phyloP scores from a whole-genome alignment of 2,888 invertebrate genomes.

The Heliconius aoede region DNA sequence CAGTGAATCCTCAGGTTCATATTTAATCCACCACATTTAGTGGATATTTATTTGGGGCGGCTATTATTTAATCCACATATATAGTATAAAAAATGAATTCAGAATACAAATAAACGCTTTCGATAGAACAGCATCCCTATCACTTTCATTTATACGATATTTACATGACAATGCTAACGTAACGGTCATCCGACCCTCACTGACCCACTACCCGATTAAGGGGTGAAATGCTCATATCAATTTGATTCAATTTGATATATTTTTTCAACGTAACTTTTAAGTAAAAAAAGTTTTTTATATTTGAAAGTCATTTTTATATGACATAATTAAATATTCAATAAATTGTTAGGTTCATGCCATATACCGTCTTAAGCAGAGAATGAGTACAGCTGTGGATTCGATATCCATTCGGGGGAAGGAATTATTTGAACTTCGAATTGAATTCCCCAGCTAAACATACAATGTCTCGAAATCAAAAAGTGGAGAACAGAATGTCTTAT shows the following conservation, averaged over 20 bases:
- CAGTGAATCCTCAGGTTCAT: neutral
- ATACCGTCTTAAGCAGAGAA: no score
- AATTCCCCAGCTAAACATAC: no score
- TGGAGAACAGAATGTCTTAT: no score
- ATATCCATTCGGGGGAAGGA: no score
- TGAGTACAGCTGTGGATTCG: no score
- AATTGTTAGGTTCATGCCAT: no score
- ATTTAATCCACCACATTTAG: neutral
- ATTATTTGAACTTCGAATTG: no score
- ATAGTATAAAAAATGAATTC: neutral
- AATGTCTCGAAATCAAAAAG: no score
- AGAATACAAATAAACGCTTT: conserved; percentile 4
- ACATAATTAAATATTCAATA: no score
- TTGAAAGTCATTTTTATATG: no score
- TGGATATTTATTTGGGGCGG: neutral
- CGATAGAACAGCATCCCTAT: conserved; percentile 32
- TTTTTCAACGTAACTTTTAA: neutral
- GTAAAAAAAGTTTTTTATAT: no score
- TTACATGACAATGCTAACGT: conserved; percentile 40
- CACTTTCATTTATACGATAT: conserved; percentile 19
- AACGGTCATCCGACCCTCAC: conserved; percentile 43
- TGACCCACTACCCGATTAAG: conserved; percentile 41
- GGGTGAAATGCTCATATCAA: conserved; percentile 22
- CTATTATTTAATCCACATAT: neutral
- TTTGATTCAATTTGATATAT: conserved; percentile 14